Percentiles rank a stretch among this genome's conserved stretches.
phyloP scores from a whole-genome alignment of 2,888 invertebrate species.

The Drosophila yooni region DNA sequence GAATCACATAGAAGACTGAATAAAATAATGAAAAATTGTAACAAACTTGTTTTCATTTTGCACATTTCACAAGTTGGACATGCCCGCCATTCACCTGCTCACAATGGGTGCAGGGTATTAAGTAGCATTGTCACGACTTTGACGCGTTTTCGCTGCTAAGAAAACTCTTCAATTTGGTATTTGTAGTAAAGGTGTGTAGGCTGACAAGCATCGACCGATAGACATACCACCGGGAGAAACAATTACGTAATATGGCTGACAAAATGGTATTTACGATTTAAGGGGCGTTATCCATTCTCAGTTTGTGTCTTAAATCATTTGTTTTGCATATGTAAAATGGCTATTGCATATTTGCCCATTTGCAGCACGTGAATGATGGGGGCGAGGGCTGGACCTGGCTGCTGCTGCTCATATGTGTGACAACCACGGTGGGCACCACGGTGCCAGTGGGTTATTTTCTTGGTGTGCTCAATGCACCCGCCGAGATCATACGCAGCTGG shows the following conservation, averaged over 20 bases:
- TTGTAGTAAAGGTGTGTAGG: conserved; percentile 15
- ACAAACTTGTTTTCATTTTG: neutral
- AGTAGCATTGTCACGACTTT: neutral
- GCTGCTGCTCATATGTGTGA: conserved; percentile 88
- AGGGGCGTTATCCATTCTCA: neutral
- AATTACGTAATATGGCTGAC: conserved; percentile 39
- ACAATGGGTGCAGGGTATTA: neutral
- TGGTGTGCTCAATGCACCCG: conserved; percentile 93
- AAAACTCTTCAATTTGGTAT: conserved; percentile 13
- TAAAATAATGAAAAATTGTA: neutral
- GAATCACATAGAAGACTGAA: neutral
- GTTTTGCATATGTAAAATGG: conserved; percentile 37
- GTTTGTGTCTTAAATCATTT: conserved; percentile 73
- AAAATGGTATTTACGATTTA: conserved; percentile 55
- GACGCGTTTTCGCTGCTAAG: conserved; percentile 12
- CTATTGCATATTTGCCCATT: neutral
- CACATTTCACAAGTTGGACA: neutral
- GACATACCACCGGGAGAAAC: neutral
- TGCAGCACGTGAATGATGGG: conserved; percentile 52
- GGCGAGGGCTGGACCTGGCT: conserved; percentile 75
- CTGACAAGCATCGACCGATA: conserved; percentile 28
- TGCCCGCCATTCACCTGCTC: neutral
- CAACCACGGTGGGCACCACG: conserved; percentile 91
- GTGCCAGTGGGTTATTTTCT: conserved; percentile 93
- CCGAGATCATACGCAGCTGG: conserved; percentile 88